These are phyloP conservation scores for Gymnocheta viridis DNA, from an alignment of 2,888 invertebrate species.

Conservation along the genomic window DNA sequence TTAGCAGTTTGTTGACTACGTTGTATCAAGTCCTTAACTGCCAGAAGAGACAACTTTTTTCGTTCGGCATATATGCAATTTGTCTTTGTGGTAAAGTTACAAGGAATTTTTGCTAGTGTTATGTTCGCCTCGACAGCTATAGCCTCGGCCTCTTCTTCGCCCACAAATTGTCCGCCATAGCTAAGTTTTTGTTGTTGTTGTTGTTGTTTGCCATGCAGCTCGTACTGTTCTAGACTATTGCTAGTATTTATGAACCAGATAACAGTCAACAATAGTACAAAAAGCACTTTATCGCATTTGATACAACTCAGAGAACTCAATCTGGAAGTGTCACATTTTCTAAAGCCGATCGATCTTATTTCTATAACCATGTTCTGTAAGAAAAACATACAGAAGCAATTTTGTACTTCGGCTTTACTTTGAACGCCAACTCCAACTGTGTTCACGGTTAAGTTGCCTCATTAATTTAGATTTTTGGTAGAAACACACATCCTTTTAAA, in stretches of 20 bases:
- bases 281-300: slow-evolving; percentile 8
- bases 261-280: slow-evolving; percentile 6
- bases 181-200: too few species aligned
- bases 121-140: slow-evolving; percentile 15
- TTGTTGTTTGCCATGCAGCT: not conserved
- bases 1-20: not conserved
- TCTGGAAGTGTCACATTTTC: not conserved
- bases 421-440: not conserved
- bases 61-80: slow-evolving; percentile 45
- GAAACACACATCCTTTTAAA: not conserved
- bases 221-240: not conserved
- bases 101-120: slow-evolving; percentile 47
- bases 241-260: not conserved
- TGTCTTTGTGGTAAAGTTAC: slow-evolving; percentile 43
- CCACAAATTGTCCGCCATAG: slow-evolving; percentile 38
- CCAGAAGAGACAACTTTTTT: not conserved
- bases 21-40: not conserved
- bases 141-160: slow-evolving; percentile 25
- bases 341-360: slow-evolving; percentile 20
- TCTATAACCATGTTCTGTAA: slow-evolving; percentile 31
- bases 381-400: not conserved
- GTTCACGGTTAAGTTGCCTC: not conserved
- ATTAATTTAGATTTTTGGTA: not conserved
- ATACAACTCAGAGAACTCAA: not conserved
- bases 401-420: not conserved